These are phyloP conservation scores for Pristiophorus japonicus DNA, from an alignment of 2,113 vertebrate genomes.

Conservation along the genomic window DNA sequence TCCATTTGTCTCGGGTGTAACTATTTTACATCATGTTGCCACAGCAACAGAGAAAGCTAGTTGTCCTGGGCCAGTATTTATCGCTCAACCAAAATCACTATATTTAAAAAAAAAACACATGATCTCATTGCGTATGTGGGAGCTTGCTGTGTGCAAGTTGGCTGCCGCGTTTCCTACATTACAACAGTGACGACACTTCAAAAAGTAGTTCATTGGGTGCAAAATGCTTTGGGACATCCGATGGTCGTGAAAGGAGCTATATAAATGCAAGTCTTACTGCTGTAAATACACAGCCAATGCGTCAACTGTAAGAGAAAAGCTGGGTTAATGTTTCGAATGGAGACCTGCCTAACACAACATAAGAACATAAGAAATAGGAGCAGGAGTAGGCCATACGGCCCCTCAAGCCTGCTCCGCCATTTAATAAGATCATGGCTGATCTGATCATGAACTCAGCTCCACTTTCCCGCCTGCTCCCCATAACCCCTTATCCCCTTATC, in stretches of 20 bases:
- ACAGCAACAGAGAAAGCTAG: background rate
- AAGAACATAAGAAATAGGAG: too few relatives aligned
- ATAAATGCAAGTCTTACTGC: background rate
- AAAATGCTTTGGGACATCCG: background rate
- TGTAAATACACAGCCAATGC: background rate
- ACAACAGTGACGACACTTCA: background rate
- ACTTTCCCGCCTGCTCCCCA: too few relatives aligned
- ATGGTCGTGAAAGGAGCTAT: too few relatives aligned
- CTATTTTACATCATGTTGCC: background rate
- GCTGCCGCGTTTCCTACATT: background rate
- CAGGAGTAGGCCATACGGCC: too few relatives aligned
- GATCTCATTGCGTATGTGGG: background rate
- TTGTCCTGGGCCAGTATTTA: too few relatives aligned
- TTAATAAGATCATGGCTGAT: too few relatives aligned
- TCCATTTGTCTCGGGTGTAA: background rate
- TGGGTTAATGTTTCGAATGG: background rate
- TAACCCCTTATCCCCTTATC: too few relatives aligned
- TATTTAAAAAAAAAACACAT: background rate
- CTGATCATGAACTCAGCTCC: too few relatives aligned
- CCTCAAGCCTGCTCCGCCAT: too few relatives aligned
- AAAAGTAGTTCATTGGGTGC: background rate
- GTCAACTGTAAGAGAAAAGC: background rate
- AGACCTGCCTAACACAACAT: too few relatives aligned
- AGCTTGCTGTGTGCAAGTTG: background rate
- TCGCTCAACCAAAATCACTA: background rate